Conservation (phyloP, 2,888 invertebrate genomes). For the Pyrrhia umbra region DNA sequence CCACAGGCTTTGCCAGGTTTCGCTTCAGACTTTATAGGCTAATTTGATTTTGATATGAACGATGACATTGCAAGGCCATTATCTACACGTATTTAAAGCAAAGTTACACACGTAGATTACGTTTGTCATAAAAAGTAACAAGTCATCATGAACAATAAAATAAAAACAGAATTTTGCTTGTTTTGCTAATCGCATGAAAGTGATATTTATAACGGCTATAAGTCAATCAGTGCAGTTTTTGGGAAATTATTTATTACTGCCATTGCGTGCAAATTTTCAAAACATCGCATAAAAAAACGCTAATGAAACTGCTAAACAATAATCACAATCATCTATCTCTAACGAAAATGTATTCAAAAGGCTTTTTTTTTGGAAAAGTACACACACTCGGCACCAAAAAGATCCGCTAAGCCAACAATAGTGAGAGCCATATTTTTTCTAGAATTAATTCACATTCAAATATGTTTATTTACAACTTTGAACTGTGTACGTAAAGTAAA, state of each 20-base stretch:
- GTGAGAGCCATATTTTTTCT: neutral
- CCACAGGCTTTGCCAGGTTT: neutral
- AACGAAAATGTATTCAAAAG: neutral
- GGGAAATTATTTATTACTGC: too few relatives aligned
- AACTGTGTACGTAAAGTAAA: slow-evolving; percentile 28
- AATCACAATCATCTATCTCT: too few relatives aligned
- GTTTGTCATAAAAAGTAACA: slow-evolving; percentile 7
- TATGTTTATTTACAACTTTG: slow-evolving; percentile 35
- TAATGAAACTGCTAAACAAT: too few relatives aligned
- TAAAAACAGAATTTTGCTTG: neutral
- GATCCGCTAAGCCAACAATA: neutral
- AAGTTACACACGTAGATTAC: neutral
- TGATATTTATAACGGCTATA: neutral
- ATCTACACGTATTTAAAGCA: slow-evolving; percentile 10
- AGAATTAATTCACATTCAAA: slow-evolving; percentile 30
- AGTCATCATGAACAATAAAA: slow-evolving; percentile 26
- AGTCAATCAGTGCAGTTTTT: neutral
- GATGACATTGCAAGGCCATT: slow-evolving; percentile 24
- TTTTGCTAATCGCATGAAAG: neutral
- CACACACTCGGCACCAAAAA: neutral
- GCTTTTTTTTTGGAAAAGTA: too few relatives aligned
- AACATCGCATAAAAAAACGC: too few relatives aligned
- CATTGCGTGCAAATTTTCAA: too few relatives aligned
- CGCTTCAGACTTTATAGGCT: neutral
- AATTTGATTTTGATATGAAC: slow-evolving; percentile 14